phyloP scores from a whole-genome alignment of 2,113 vertebrate species.

The Nesoenas mayeri region DNA sequence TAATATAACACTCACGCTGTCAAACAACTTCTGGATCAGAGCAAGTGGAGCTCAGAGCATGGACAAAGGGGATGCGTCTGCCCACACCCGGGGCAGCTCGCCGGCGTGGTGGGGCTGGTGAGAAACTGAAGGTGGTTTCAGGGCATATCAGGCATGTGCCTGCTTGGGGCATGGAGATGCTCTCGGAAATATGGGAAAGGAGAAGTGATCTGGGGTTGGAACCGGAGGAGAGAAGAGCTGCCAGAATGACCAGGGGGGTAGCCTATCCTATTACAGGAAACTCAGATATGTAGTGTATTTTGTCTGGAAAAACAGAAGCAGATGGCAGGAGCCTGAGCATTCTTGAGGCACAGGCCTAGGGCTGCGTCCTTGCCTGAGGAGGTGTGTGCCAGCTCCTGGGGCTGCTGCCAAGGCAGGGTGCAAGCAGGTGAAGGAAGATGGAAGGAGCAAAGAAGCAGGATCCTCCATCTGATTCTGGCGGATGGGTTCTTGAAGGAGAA shows the following conservation, averaged over 20 bases:
- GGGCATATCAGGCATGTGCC: background rate
- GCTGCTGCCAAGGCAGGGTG: background rate
- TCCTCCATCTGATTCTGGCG: background rate
- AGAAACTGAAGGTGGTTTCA: background rate
- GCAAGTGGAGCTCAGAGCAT: background rate
- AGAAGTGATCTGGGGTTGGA: background rate
- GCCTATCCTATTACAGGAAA: background rate
- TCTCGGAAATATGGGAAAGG: background rate
- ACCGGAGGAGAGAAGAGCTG: background rate
- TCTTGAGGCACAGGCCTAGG: background rate
- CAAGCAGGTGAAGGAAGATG: background rate
- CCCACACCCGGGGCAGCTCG: rapidly evolving
- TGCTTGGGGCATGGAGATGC: background rate
- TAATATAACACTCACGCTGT: background rate
- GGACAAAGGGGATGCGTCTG: background rate
- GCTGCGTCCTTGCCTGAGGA: background rate
- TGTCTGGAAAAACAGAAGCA: constrained; percentile 40
- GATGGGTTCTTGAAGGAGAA: background rate
- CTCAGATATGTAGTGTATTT: background rate
- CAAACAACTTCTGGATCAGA: constrained; percentile 56
- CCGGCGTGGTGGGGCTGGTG: background rate
- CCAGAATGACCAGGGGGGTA: background rate
- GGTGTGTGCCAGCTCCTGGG: background rate
- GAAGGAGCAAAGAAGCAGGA: background rate
- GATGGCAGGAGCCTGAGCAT: constrained; percentile 7